Base-by-base conservation (phyloP, 2,797 vertebrate genomes). In the Psittacula derbiana region DNA sequence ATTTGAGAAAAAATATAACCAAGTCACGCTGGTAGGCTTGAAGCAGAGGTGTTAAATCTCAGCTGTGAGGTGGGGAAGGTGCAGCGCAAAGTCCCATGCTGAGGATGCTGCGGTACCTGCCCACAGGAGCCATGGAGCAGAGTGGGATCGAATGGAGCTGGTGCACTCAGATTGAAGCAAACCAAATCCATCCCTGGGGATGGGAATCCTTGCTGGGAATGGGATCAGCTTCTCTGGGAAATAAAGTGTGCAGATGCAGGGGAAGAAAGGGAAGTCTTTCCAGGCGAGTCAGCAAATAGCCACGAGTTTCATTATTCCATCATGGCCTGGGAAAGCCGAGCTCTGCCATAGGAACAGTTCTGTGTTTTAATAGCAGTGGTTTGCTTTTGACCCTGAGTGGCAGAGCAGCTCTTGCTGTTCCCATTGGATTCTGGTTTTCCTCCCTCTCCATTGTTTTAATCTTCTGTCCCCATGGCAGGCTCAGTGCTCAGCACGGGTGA, bases 401-500 rank as follows among this genome's bases (percentile, higher is more conserved):
- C 86, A 79, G 67, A 80, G 74, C 80, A 81, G 80, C 58, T 71
- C 72, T 24, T 1, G 43, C 18, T 40, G 58, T 38, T 90, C 52
- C 44, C 43, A 44, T 28, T 52, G 44, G 41, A 57, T 71, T 83
- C 58, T 40, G 61, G 44, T 83, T 89, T 91, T 84, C 46, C 50
- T 93, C 66, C 40, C 43, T 79, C 81, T 70, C 21, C 2, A 3
- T 70, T 61, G 40, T 62, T 65, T 53, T 33, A 40, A 47, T 73
- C 73, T 88, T 36, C 69, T 71, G 53, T 79, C 71, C 74, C 86
- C 55, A 4, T 36, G 67, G 91, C 93, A 89, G 90, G 38, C 62
- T 41, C 41, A 8, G 75, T 10, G 49, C 66, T 84, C 1, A 1
- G 19, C 4, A 15, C 0, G 3, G 65, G 10, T 17, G 38, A 64